Conservation (phyloP, 2,888 invertebrate genomes). For the Archaeoteleia sp. region DNA sequence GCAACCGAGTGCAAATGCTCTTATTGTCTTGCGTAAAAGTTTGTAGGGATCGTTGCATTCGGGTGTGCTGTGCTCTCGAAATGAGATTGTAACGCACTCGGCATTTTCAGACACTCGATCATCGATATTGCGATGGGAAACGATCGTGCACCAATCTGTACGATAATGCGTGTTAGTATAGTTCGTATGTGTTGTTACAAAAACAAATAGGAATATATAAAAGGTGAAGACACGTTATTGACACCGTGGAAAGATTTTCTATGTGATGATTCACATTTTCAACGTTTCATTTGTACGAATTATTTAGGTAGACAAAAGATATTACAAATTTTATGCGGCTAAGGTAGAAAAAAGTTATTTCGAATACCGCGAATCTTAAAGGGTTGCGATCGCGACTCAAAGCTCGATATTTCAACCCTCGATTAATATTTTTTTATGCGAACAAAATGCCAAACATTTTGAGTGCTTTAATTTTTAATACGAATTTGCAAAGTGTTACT, state of each 20-base stretch:
- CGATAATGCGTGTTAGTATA: conserved; percentile 32
- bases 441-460: too few species aligned
- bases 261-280: conserved; percentile 11
- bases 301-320: too few species aligned
- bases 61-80: conserved; percentile 6
- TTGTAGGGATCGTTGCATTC: not conserved
- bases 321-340: conserved; percentile 5
- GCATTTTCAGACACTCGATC: conserved; percentile 10
- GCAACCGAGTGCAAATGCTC: conserved; percentile 1
- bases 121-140: conserved; percentile 18
- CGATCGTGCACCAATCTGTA: conserved; percentile 21
- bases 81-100: conserved; percentile 23
- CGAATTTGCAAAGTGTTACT: too few species aligned
- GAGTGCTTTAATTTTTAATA: too few species aligned
- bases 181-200: conserved; percentile 34
- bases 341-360: conserved; percentile 1
- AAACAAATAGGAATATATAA: conserved; percentile 20
- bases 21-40: not conserved
- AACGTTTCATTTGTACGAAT: conserved; percentile 1
- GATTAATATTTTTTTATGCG: too few species aligned
- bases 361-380: too few species aligned
- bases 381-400: too few species aligned
- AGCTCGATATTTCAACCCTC: too few species aligned
- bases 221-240: conserved; percentile 1
- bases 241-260: conserved; percentile 4